Evolutionary conservation across 2,113 vertebrate genomes (phyloP), one percentile per base, ranked within the genome.

Genomic region (Picathartes gymnocephalus): DNA sequence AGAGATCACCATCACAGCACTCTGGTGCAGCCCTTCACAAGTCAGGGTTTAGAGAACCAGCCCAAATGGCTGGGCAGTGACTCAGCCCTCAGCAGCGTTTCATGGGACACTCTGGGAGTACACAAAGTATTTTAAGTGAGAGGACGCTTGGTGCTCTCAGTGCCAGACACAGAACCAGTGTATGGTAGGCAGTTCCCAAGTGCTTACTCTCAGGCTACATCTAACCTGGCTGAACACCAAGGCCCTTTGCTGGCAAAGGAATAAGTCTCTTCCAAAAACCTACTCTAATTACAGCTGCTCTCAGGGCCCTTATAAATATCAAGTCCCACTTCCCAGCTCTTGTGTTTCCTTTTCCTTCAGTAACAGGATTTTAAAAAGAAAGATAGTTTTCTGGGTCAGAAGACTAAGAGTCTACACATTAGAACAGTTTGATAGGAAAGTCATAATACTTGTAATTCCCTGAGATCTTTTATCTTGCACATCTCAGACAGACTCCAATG

Each of bases 141-240:
- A 91, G 81, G 74, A 91, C 15, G 1, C 84, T 69, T 82, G 11
- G 3, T 6, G 50, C 61, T 88, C 78, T 25, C 78, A 73, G 62
- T n/a, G 78, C 84, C 68, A 89, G 84, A 86, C 86, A 61, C 40
- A 79, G 62, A 92, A 69, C 47, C 54, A 57, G 53, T 47, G 28
- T 76, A 79, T 4, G 31, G 53, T 28, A 64, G 2, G 1, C 78
- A 86, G 66, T 17, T 85, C 81, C 56, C 74, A 76, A 85, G 69
- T 65, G 69, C 72, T 88, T 60, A 91, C 65, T 93, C 70, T 37
- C 23, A 87, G 57, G 65, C 62, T 83, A 66, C 87, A 77, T 48
- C 86, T 81, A 92, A 91, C 81, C 91, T 91, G 86, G 89, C 91
- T 82, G 54, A 82, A 80, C 71, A 95, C 84, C 84, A 87, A 78